A percentile compares a stretch with the other conserved stretches of the same genome.
Evolutionary conservation across 2,888 invertebrate species (phyloP).

Genomic region (Nomada flava): DNA sequence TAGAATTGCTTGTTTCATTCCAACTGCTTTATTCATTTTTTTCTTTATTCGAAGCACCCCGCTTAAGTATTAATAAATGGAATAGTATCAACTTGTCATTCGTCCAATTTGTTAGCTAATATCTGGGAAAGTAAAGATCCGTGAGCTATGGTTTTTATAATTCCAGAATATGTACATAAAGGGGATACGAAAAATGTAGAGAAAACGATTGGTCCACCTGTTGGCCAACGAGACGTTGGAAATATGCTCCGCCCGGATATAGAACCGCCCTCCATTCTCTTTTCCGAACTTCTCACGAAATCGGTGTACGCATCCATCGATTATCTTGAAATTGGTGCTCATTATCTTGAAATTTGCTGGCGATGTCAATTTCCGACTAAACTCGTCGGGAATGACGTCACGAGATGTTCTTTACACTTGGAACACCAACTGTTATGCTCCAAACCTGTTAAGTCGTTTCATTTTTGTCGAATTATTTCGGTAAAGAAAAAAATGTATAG

Average conservation of each 20-base stretch:
- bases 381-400: neutral
- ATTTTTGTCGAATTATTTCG: neutral
- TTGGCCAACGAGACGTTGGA: constrained; percentile 62
- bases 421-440: neutral
- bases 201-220: constrained; percentile 67
- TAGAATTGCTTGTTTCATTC: too few relatives aligned
- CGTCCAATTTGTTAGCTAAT: neutral
- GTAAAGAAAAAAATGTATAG: neutral
- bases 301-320: constrained; percentile 21
- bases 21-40: too few relatives aligned
- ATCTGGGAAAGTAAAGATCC: neutral
- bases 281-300: constrained; percentile 24
- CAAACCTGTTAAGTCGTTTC: neutral
- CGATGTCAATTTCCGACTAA: constrained; percentile 23
- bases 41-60: too few relatives aligned
- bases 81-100: too few relatives aligned
- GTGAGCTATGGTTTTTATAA: constrained; percentile 9
- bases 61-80: too few relatives aligned
- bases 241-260: constrained; percentile 62
- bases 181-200: constrained; percentile 40
- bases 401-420: neutral
- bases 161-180: constrained; percentile 1
- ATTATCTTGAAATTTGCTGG: constrained; percentile 42
- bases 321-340: constrained; percentile 16
- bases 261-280: constrained; percentile 58